These are phyloP conservation scores for Hedychridium roseum DNA, from an alignment of 2,888 invertebrate species.

Conservation along the genomic window DNA sequence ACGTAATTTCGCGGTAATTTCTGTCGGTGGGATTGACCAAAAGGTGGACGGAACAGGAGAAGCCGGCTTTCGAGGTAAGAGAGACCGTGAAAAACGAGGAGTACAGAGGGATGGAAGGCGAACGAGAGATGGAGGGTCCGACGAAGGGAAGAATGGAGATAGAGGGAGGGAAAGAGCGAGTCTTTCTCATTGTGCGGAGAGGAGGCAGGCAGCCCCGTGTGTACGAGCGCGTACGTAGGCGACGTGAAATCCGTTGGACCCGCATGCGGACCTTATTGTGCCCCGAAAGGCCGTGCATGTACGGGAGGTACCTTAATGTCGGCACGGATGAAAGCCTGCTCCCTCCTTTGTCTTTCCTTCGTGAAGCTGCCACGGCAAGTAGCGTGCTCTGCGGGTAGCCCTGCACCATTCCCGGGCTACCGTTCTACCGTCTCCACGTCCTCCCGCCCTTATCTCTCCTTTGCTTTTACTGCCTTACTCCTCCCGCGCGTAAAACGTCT, in stretches of 20 bases:
- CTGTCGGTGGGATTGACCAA: background rate
- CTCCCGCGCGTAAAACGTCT: no score
- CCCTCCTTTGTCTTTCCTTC: conserved; percentile 46
- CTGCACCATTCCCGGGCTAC: conserved; percentile 45
- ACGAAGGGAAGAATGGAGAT: conserved; percentile 9
- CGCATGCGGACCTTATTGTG: conserved; percentile 63
- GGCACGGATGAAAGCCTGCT: conserved; percentile 60
- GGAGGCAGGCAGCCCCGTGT: no score
- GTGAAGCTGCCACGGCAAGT: conserved; percentile 53
- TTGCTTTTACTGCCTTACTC: background rate
- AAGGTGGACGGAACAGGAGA: background rate
- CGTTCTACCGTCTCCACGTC: conserved; percentile 35
- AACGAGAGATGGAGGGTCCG: conserved; percentile 6
- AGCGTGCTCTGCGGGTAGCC: conserved; percentile 61
- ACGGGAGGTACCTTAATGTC: conserved; percentile 60
- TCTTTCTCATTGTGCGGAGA: conserved; percentile 43
- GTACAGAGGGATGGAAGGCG: conserved; percentile 20
- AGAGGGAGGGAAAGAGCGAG: conserved; percentile 12
- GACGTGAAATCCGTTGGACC: conserved; percentile 63
- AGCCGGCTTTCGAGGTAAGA: conserved; percentile 5
- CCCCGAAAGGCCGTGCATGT: conserved; percentile 45
- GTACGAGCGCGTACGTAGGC: conserved; percentile 41
- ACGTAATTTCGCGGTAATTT: background rate
- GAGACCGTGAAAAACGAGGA: conserved; percentile 29
- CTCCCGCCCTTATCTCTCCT: conserved; percentile 9